Evolutionary conservation across 2,888 invertebrate genomes (phyloP), one percentile per base, ranked within the genome.

Genomic region (Athalia cordata): DNA sequence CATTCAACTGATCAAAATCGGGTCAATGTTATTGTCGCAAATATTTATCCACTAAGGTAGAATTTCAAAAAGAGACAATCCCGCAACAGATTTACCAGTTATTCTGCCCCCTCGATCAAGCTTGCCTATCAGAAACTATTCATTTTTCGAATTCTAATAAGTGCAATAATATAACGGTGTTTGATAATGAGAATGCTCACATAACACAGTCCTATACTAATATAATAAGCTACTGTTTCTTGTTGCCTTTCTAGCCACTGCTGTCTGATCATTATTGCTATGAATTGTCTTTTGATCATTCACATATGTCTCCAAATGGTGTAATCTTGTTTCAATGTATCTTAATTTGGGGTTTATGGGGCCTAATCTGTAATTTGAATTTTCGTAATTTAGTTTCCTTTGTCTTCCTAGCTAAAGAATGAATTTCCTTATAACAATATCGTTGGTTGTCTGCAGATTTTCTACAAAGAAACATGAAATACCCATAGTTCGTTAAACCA

Each of bases 251-350:
- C 5, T 52, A 29, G 4, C 15, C 7, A n/a, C n/a, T 55, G 4
- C 3, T 29, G 5, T 55, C 52, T 52, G 29, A 68, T 13, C 29
- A 1, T 43, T 64, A n/a, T 43, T 9, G 11, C 49, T 13, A 9
- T 50, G n/a, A 57, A 45, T 9, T 43, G 4, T 47, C 11, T 59
- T 13, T 52, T 52, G 29, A 52, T 29, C 52, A 72, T 57, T 50
- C 29, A 29, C 29, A 29, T 7, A 70, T 55, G 45, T 70, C 57
- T 70, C 57, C 43, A 57, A 0, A 70, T 70, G 43, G 57, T 55
- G 29, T 43, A 5, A 8, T 57, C 50, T 8, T 70, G n/a, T 15
- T 7, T 45, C 4, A n/a, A 55, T 52, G 11, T 70, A 55, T 50
- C 43, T 5, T 57, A n/a, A 43, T 52, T n/a, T n/a, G 4, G 3